Percentiles rank a stretch among this genome's conserved stretches.
Evolutionary conservation across 2,113 vertebrate species (phyloP).

Genomic region (Camelus bactrianus): DNA sequence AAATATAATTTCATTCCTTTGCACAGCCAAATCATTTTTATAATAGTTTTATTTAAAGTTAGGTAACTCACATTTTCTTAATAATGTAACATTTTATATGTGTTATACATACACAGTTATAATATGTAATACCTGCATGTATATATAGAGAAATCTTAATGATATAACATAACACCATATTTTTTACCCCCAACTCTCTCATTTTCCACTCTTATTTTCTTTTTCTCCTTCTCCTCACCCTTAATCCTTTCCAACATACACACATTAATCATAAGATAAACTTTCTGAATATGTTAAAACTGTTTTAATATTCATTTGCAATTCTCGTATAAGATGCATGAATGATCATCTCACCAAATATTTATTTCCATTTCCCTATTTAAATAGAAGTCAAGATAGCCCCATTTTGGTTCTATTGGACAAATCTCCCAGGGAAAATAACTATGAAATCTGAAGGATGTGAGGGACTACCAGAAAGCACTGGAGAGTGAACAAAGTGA

Average conservation of each 20-base stretch:
- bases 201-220: not conserved
- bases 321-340: not conserved
- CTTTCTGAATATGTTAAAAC: too few relatives aligned
- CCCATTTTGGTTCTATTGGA: not conserved
- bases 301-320: not conserved
- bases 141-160: not conserved
- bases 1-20: not conserved
- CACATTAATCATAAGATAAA: not conserved
- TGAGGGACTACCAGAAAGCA: too few relatives aligned
- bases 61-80: not conserved
- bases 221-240: not conserved
- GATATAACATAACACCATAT: not conserved
- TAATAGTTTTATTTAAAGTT: not conserved
- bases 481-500: not conserved
- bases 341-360: not conserved
- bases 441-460: not conserved
- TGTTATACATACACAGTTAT: not conserved
- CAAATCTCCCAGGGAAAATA: not conserved
- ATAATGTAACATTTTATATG: not conserved
- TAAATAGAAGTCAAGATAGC: not conserved
- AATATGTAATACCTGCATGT: not conserved
- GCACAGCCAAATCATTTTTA: not conserved
- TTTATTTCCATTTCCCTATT: not conserved
- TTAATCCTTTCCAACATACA: not conserved
- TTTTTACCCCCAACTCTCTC: not conserved